Evolutionary conservation across 2,888 invertebrate genomes (phyloP).

Genomic region (Epsilonema sp.): DNA sequence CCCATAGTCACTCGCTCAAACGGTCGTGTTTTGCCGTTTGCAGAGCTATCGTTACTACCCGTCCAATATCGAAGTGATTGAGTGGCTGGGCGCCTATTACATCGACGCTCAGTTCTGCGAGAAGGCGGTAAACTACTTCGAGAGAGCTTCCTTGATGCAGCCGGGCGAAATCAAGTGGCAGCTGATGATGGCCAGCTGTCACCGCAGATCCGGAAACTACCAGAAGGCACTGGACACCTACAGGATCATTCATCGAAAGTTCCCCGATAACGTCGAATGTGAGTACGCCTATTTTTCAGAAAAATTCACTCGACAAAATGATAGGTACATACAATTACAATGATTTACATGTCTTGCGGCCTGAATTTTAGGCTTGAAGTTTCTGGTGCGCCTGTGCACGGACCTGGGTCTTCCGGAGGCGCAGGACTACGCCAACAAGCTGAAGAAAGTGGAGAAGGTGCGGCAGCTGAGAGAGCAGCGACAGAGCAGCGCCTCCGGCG

Average conservation of each 20-base stretch:
- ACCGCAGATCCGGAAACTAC: slow-evolving; percentile 59
- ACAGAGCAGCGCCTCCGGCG: slow-evolving; percentile 14
- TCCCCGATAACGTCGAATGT: slow-evolving; percentile 88
- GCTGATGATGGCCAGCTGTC: slow-evolving; percentile 62
- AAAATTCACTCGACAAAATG: too few relatives aligned
- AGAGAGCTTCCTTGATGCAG: slow-evolving; percentile 52
- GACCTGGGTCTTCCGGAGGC: slow-evolving; percentile 77
- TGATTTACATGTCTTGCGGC: too few relatives aligned
- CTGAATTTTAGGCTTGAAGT: slow-evolving; percentile 51
- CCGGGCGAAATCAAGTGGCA: slow-evolving; percentile 65
- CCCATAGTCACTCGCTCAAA: too few relatives aligned
- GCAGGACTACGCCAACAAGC: slow-evolving; percentile 57
- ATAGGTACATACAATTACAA: too few relatives aligned
- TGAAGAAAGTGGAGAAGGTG: slow-evolving; percentile 48
- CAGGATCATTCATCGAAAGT: slow-evolving; percentile 60
- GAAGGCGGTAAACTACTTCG: slow-evolving; percentile 61
- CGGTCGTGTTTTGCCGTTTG: too few relatives aligned
- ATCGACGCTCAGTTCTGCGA: slow-evolving; percentile 69
- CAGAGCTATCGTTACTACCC: slow-evolving; percentile 51
- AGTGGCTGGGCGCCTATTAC: slow-evolving; percentile 71
- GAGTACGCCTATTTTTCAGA: too few relatives aligned
- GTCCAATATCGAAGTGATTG: slow-evolving; percentile 52
- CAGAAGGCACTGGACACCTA: slow-evolving; percentile 61
- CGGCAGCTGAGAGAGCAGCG: slow-evolving; percentile 15
- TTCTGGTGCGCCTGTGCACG: slow-evolving; percentile 63